A percentile compares a stretch with the other conserved stretches of the same genome.
These are phyloP conservation scores for Caretta caretta DNA, from an alignment of 2,113 vertebrate species.

Conservation along the genomic window DNA sequence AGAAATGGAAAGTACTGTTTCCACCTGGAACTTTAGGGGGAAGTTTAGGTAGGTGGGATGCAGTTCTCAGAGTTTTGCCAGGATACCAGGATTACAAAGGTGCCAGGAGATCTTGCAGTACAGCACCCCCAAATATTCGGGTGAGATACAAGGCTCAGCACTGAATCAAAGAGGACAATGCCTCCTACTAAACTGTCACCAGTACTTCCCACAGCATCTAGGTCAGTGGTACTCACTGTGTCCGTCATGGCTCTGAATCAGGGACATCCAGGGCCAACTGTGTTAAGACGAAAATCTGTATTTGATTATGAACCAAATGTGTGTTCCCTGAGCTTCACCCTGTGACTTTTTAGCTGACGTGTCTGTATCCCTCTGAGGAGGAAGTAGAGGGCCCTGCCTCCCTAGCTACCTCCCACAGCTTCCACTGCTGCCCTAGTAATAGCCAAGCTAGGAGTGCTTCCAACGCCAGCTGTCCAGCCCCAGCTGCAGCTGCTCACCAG, in stretches of 20 bases:
- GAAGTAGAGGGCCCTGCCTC: neutral
- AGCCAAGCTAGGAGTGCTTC: neutral
- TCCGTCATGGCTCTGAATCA: neutral
- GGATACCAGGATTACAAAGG: neutral
- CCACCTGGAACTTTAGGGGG: neutral
- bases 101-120: neutral
- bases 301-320: neutral
- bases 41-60: neutral
- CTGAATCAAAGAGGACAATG: neutral
- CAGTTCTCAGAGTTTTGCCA: neutral
- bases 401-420: neutral
- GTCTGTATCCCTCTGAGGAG: neutral
- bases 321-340: neutral
- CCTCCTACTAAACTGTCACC: neutral
- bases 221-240: neutral
- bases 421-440: neutral
- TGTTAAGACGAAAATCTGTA: neutral
- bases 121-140: no score
- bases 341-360: neutral
- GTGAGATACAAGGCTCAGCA: neutral
- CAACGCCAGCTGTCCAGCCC: neutral
- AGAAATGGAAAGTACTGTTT: neutral
- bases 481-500: neutral
- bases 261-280: neutral
- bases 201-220: neutral